Evolutionary conservation across 2,888 invertebrate genomes (phyloP).

Genomic region (Troglohyphantes excavatus): DNA sequence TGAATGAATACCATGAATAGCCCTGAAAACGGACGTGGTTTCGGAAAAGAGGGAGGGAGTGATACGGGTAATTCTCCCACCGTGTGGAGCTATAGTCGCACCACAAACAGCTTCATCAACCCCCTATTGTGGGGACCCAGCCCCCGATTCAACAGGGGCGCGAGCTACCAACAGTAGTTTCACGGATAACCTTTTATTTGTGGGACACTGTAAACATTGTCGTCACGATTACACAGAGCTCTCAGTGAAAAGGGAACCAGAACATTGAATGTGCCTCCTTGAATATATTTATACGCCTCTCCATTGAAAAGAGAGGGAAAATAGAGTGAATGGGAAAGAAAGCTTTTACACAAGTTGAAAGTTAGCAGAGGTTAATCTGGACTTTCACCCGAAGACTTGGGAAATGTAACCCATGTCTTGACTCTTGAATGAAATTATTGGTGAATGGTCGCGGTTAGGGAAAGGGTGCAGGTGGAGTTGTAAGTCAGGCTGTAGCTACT

Average conservation of each 20-base stretch:
- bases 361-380: conserved; percentile 60
- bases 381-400: conserved; percentile 48
- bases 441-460: conserved; percentile 33
- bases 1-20: conserved; percentile 48
- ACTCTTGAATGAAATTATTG: conserved; percentile 23
- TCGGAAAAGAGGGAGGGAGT: conserved; percentile 13
- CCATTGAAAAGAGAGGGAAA: neutral
- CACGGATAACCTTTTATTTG: conserved; percentile 74
- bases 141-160: conserved; percentile 51
- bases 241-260: neutral
- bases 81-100: conserved; percentile 30
- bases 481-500: conserved; percentile 25
- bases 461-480: conserved; percentile 43
- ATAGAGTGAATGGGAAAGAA: conserved; percentile 2
- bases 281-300: conserved; percentile 38
- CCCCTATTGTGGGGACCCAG: conserved; percentile 59
- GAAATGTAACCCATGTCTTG: neutral
- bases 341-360: conserved; percentile 26
- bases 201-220: conserved; percentile 74
- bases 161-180: conserved; percentile 69
- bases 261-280: neutral
- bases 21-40: conserved; percentile 55
- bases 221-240: conserved; percentile 52
- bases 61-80: conserved; percentile 72
- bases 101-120: conserved; percentile 77